A percentile compares a stretch with the other conserved stretches of the same genome.
phyloP scores from a whole-genome alignment of 2,113 vertebrate genomes.

The Spheniscus mendiculus region DNA sequence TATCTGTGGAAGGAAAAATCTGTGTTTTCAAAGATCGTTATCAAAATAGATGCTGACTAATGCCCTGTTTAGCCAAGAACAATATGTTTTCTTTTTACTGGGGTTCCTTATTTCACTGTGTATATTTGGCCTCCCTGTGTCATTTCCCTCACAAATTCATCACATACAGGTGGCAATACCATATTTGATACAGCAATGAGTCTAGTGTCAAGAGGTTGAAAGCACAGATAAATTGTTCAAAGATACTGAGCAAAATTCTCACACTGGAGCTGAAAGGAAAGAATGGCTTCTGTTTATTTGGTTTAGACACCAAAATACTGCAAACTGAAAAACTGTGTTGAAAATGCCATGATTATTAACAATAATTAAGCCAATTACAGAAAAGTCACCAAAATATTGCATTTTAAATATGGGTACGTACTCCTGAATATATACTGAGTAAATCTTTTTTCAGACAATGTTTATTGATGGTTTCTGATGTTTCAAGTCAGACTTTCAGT shows the following conservation, averaged over 20 bases:
- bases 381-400: background rate
- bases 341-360: background rate
- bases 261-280: background rate
- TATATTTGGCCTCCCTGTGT: background rate
- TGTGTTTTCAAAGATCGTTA: background rate
- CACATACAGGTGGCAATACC: background rate
- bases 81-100: background rate
- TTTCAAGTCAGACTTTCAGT: background rate
- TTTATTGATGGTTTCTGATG: background rate
- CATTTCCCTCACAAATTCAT: background rate
- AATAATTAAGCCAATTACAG: background rate
- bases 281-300: background rate
- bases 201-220: background rate
- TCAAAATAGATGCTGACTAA: background rate
- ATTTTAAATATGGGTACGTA: background rate
- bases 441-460: background rate
- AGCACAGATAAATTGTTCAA: background rate
- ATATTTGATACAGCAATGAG: background rate
- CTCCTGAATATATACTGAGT: background rate
- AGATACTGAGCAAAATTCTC: background rate
- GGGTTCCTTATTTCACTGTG: background rate
- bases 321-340: background rate
- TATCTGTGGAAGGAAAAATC: background rate
- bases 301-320: background rate
- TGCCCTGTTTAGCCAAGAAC: background rate